Conservation (phyloP, 2,888 invertebrate species). For the Liopterus haemorrhoidalis region DNA sequence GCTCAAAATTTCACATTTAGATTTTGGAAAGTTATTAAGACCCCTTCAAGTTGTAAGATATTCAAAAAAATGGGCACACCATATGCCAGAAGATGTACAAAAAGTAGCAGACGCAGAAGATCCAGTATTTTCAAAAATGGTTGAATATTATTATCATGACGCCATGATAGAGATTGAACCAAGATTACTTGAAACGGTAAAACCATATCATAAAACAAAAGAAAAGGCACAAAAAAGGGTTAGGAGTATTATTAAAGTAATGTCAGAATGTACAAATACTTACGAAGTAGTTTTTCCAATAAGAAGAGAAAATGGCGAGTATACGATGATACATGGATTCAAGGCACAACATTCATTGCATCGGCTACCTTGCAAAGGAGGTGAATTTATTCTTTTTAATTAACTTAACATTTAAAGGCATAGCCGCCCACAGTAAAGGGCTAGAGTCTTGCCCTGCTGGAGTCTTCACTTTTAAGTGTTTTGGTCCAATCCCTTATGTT, state of each 20-base stretch:
- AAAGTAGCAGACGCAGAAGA: slow-evolving; percentile 42
- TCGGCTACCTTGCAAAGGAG: slow-evolving; percentile 54
- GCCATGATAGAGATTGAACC: slow-evolving; percentile 40
- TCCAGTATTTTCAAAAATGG: slow-evolving; percentile 58
- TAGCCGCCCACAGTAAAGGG: not conserved
- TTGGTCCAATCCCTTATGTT: too few species aligned
- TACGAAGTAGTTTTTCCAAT: slow-evolving; percentile 65
- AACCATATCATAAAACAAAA: slow-evolving; percentile 49
- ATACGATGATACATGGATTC: slow-evolving; percentile 65
- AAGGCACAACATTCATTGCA: slow-evolving; percentile 71
- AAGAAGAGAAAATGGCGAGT: slow-evolving; percentile 61
- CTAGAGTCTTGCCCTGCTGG: too few species aligned
- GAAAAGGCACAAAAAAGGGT: slow-evolving; percentile 56
- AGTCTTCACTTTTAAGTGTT: too few species aligned
- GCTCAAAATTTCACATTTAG: too few species aligned
- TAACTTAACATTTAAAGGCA: not conserved
- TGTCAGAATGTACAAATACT: slow-evolving; percentile 64
- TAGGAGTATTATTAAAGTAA: slow-evolving; percentile 57
- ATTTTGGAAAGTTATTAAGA: too few species aligned
- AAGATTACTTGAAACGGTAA: slow-evolving; percentile 2
- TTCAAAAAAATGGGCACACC: too few species aligned
- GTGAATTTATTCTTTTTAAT: slow-evolving; percentile 32
- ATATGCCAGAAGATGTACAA: slow-evolving; percentile 45
- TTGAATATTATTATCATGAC: slow-evolving; percentile 63
- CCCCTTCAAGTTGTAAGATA: slow-evolving; percentile 1